Base-by-base conservation (phyloP, 2,888 invertebrate species). In the Campoplex nolae region DNA sequence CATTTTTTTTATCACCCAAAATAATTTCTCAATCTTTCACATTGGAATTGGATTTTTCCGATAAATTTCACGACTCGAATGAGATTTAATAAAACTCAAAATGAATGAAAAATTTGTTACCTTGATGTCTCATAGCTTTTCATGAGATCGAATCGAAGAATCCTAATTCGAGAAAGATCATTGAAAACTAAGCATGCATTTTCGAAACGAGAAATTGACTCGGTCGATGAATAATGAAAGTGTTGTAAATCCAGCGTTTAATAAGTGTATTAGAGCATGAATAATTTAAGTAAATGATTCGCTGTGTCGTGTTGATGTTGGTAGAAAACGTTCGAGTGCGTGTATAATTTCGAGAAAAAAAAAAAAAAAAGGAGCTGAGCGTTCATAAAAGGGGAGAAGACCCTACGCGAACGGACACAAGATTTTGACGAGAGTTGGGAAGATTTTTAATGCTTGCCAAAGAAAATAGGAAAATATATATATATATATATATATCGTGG, bases 231-330 rank as follows among this genome's bases (percentile, higher is more conserved):
- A 70, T 51, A 54, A 18, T 11, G 54, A 42, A 78, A 78, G 6
- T 67, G 32, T 23, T 16, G 11, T 67, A 67, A 38, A 23, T 45
- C 67, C 51, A 68, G 65, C 28, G 32, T 32, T 8, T 74, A 45
- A 54, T 79, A 51, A 68, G 51, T 76, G 80, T 84, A 62, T 48
- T 58, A 18, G 42, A 8, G 82, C 82, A 82, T 75, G 82, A 35
- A 71, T 48, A 58, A 48, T 11, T 54, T 77, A 54, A 45, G 42
- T 58, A 70, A 70, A 82, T 81, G 84, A 51, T 76, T 87, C 81
- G 86, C 81, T 81, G 81, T 81, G 58, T 74, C 70, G 67, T 83
- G 45, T 84, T 48, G 35, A 71, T 73, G 56, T 45, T 83, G 45
- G 79, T 54, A 86, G 75, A 74, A 18, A 70, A 76, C 65, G 48